Evolutionary conservation across 2,113 vertebrate species (phyloP).

Genomic region (Podocnemis expansa): DNA sequence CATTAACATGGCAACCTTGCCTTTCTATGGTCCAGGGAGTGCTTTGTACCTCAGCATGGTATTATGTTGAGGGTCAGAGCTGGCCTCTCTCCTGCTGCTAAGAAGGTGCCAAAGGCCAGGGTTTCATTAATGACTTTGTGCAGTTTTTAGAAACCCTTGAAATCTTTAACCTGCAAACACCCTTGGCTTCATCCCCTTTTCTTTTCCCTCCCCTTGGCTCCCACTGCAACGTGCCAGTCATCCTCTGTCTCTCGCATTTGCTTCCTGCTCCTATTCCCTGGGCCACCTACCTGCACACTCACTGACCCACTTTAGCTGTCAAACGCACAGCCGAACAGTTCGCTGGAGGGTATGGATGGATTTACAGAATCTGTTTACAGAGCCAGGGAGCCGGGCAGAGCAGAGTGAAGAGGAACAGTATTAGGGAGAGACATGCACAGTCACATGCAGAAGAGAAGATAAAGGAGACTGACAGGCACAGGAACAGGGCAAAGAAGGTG

Average conservation of each 20-base stretch:
- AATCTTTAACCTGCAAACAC: not conserved
- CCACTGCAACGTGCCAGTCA: not conserved
- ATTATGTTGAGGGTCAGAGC: rapidly evolving
- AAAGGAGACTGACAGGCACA: not conserved
- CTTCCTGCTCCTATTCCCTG: not conserved
- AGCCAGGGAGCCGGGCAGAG: not conserved
- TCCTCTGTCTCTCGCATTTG: rapidly evolving
- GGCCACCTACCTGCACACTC: not conserved
- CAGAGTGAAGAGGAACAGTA: not conserved
- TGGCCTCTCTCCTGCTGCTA: not conserved
- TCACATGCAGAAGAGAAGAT: not conserved
- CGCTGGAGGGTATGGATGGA: not conserved
- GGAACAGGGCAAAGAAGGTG: not conserved
- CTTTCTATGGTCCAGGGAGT: rapidly evolving
- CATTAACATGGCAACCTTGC: rapidly evolving
- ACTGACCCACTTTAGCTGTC: conserved; percentile 16
- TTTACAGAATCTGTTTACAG: not conserved
- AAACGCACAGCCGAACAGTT: not conserved
- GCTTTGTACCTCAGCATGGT: rapidly evolving
- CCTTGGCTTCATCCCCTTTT: not conserved
- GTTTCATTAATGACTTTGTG: conserved; percentile 17
- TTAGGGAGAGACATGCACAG: not conserved
- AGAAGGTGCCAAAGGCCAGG: not conserved
- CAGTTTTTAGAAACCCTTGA: not conserved
- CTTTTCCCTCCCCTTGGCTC: not conserved